Evolutionary conservation across 1,140 invertebrate genomes (phyloP).

Genomic region (silkworm (Bombyx mori)): ASM3026992v2 NC_085114.1:4503501-4504000

Average conservation of each 20-base stretch:
- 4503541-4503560: no score
- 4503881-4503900: slow-evolving; percentile 18
- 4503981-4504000: no score
- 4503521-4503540: no score
- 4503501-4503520: no score
- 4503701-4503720: slow-evolving; percentile 47
- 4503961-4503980: slow-evolving; percentile 25
- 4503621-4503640: background rate
- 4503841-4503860: slow-evolving; percentile 59
- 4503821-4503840: slow-evolving; percentile 70
- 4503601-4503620: background rate
- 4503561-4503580: no score
- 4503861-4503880: slow-evolving; percentile 35
- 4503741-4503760: slow-evolving; percentile 58
- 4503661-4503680: slow-evolving; percentile 5
- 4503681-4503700: slow-evolving; percentile 31
- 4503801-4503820: slow-evolving; percentile 71
- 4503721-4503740: slow-evolving; percentile 36
- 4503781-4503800: slow-evolving; percentile 69
- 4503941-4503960: slow-evolving; percentile 49
- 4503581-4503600: no score
- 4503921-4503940: background rate
- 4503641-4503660: no score
- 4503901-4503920: slow-evolving; percentile 3
- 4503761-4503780: slow-evolving; percentile 68